Evolutionary conservation across 2,797 vertebrate genomes (phyloP), one percentile per base, ranked within the genome.

Genomic region (Hipposideros larvatus): DNA sequence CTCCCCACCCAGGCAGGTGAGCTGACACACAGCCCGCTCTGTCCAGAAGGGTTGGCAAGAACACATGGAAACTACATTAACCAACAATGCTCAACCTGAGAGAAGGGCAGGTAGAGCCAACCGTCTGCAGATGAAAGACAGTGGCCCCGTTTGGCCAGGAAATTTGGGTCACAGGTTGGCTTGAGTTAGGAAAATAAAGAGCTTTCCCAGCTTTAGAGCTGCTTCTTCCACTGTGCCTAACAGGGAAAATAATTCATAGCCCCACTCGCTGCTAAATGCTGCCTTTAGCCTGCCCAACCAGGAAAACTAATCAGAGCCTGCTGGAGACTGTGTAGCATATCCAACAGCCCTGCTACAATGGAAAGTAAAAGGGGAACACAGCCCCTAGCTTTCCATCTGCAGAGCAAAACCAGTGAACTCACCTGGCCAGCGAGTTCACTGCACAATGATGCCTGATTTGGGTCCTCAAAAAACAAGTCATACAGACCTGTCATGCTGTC

Each of bases 301-400:
- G 21, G 31, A 14, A 41, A 31, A 9, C 34, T 24, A 43, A 91
- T 15, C 57, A 31, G 28, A 53, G 26, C 34, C 63, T 15, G 18
- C 2, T 8, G 68, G 13, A 37, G 46, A 24, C 22, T 28, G 1
- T 11, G 9, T 7, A 41, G 43, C 43, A 19, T 4, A 31, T n/a
- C 24, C 18, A 37, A 9, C 2, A 13, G 4, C 43, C 66, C 22
- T 16, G 65, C 16, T 63, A n/a, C 26, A 37, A 53, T 37, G 22
- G 13, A 11, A 22, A n/a, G 21, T 51, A 37, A 21, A 13, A 7
- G n/a, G 43, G 26, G n/a, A 83, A 5, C 13, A 63, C 9, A 18
- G 34, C 21, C 57, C 1, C 0, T 2, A 1, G n/a, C 55, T 43
- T 11, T 9, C 24, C 1, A 0, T 41, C 16, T 34, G 28, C 34